Evolutionary conservation across 2,888 invertebrate genomes (phyloP).

Genomic region (Xylocampa areola): DNA sequence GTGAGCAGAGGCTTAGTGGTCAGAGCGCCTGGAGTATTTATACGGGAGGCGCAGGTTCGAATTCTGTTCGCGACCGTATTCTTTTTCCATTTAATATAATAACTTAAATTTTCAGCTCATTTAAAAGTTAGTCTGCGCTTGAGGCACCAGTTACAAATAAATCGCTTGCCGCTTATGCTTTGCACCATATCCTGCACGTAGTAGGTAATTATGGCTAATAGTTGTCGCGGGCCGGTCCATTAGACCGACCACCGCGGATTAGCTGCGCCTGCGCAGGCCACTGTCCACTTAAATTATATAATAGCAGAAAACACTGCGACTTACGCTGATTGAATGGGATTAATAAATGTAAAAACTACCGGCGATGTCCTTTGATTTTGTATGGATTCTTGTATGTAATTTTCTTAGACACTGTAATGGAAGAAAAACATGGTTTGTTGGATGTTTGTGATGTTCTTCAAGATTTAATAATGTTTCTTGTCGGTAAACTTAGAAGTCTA

Average conservation of each 20-base stretch:
- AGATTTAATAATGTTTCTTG: too few species aligned
- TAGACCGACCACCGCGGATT: conserved; percentile 53
- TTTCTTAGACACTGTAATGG: conserved; percentile 12
- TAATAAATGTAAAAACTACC: conserved; percentile 33
- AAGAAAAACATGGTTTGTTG: conserved; percentile 17
- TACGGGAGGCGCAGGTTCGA: too few species aligned
- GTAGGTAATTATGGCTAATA: conserved; percentile 70
- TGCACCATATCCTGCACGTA: conserved; percentile 46
- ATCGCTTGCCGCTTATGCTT: conserved; percentile 47
- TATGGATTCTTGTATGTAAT: conserved; percentile 12
- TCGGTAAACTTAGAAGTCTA: not conserved
- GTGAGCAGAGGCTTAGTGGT: too few species aligned
- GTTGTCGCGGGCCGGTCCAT: conserved; percentile 74
- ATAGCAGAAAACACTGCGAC: conserved; percentile 32
- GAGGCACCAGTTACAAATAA: not conserved
- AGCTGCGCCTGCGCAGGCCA: conserved; percentile 18
- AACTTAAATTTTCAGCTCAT: too few species aligned
- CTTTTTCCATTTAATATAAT: too few species aligned
- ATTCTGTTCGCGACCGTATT: too few species aligned
- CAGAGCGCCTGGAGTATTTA: too few species aligned
- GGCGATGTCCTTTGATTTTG: conserved; percentile 30
- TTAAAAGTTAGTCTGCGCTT: too few species aligned
- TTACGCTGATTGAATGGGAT: conserved; percentile 27
- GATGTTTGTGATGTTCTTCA: conserved; percentile 9
- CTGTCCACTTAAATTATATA: conserved; percentile 20